Conservation (phyloP, 2,113 vertebrate species). For the Cyanocitta stelleri region DNA sequence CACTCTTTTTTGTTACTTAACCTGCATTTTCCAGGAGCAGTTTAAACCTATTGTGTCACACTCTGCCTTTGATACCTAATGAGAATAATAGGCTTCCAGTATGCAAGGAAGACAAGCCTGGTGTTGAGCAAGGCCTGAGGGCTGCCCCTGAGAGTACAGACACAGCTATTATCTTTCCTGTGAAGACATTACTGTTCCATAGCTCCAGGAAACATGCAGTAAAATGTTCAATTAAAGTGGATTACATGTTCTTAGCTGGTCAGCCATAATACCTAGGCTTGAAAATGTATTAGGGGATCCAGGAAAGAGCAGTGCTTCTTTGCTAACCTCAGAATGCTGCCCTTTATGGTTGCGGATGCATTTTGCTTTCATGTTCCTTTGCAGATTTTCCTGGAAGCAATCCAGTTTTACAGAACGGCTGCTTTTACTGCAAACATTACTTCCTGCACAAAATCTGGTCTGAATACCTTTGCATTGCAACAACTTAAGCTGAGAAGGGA, state of each 20-base stretch:
- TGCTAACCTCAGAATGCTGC: neutral
- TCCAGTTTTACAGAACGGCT: neutral
- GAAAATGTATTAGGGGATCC: neutral
- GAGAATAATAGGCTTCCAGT: constrained; percentile 8
- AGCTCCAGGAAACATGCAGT: constrained; percentile 8
- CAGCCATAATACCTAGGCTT: constrained; percentile 9
- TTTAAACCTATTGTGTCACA: neutral
- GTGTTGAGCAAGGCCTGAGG: constrained; percentile 4
- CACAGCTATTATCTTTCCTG: constrained; percentile 13
- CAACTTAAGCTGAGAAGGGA: neutral
- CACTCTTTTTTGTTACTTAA: neutral
- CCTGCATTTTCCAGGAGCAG: constrained; percentile 10
- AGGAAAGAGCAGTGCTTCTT: neutral
- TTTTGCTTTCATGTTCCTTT: neutral
- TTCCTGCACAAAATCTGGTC: neutral
- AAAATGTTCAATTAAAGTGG: constrained; percentile 46
- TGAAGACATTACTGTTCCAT: neutral
- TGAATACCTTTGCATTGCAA: neutral
- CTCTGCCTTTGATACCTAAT: constrained; percentile 18
- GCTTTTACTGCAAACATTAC: neutral
- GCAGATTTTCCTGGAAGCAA: neutral
- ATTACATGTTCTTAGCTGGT: constrained; percentile 37
- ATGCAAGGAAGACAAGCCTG: neutral
- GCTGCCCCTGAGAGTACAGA: constrained; percentile 21
- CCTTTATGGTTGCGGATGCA: neutral